phyloP scores from a whole-genome alignment of 2,113 vertebrate species.

The Ranitomeya variabilis region DNA sequence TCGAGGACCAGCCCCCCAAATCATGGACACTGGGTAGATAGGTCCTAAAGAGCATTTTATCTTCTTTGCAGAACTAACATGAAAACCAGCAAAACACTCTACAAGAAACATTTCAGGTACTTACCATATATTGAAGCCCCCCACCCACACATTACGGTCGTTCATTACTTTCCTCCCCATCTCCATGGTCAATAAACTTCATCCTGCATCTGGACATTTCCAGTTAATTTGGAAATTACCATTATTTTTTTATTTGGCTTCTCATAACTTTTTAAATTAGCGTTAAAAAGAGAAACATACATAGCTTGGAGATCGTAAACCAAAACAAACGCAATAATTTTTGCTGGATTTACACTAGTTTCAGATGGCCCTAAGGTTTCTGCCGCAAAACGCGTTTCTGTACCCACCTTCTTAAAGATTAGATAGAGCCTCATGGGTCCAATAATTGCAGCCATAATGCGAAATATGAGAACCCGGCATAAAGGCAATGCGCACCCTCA shows the following conservation, averaged over 20 bases:
- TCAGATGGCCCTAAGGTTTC: no score
- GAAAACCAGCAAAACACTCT: background rate
- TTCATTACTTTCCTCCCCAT: background rate
- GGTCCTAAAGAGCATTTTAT: background rate
- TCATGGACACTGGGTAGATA: background rate
- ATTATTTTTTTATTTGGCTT: background rate
- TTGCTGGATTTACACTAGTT: no score
- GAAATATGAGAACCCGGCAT: no score
- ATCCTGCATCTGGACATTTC: background rate
- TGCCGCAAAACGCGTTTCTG: no score
- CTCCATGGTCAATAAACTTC: background rate
- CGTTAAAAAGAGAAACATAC: no score
- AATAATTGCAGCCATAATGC: no score
- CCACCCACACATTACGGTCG: background rate
- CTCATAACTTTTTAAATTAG: no score
- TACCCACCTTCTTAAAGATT: no score
- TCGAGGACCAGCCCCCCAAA: background rate
- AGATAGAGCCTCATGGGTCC: no score
- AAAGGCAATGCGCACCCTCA: no score
- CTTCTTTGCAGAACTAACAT: background rate
- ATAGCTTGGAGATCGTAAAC: no score
- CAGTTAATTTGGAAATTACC: background rate
- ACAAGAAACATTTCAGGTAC: background rate
- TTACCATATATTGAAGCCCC: background rate
- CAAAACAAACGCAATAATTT: no score